These are phyloP conservation scores for Halcyon senegalensis DNA, from an alignment of 2,113 vertebrate genomes.

Conservation along the genomic window DNA sequence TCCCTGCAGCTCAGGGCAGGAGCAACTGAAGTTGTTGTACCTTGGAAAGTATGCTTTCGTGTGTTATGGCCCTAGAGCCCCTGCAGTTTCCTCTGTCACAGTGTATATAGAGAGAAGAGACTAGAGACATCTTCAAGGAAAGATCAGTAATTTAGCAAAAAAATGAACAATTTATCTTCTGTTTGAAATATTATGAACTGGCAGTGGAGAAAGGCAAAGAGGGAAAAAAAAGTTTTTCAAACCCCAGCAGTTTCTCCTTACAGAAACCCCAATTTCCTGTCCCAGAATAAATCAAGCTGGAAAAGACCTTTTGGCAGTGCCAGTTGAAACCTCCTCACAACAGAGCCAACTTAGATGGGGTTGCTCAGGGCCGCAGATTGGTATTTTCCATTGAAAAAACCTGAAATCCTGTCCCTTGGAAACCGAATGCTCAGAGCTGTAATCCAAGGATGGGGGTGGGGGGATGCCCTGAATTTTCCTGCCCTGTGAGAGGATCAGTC, in stretches of 20 bases:
- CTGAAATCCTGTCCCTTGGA: neutral
- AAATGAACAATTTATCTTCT: neutral
- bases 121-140: neutral
- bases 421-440: neutral
- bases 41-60: neutral
- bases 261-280: neutral
- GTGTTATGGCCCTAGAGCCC: neutral
- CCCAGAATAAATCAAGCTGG: neutral
- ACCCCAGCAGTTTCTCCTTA: neutral
- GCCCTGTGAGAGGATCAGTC: accelerated
- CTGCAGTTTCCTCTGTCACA: neutral
- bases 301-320: neutral
- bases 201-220: neutral
- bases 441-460: too few species aligned
- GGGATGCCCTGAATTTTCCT: neutral
- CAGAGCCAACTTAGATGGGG: neutral
- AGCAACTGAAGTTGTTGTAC: neutral
- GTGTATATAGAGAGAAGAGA: too few species aligned
- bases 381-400: neutral
- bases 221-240: neutral
- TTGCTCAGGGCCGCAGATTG: neutral
- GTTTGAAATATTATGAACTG: neutral
- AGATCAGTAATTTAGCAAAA: neutral
- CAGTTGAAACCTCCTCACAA: neutral
- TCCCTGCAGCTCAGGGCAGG: neutral